Evolutionary conservation across 2,113 vertebrate species (phyloP), one percentile per base, ranked within the genome.

Genomic region (Macquaria australasica): DNA sequence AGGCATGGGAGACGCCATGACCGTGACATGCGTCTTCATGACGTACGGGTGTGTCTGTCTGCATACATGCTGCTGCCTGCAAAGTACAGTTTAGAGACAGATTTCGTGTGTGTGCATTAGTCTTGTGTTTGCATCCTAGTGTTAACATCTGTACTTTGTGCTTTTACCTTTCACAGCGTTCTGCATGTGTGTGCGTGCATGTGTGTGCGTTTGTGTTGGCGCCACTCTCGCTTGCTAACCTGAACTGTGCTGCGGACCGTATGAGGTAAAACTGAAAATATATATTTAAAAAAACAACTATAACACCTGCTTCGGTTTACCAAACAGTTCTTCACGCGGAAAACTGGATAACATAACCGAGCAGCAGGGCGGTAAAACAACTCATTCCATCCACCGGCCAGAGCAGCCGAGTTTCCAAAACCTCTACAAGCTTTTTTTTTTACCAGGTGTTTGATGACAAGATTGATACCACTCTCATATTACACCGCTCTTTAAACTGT

Each of bases 261-360:
- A 39, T 75, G 87, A 91, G 88, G 85, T 89, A 85, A 89, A 88
- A 85, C 45, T 53, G 34, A 77, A 72, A 63, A 79, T 39, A 5
- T 34, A 34, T 4, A 34, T 34, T 3, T 34, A 34, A 5, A 34
- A 34, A 34, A 34, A 41, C 9, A 41, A 41, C 41, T 41, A 41
- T 16, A 48, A 48, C 21, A 63, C 18, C 43, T 64, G 74, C 63
- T 66, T 79, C 7, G 0, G n/a, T 73, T 58, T n/a, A 20, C n/a
- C 59, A 25, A 62, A 79, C 39, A 20, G 10, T n/a, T 73, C 20
- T 20, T 68, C 31, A 16, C 12, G 53, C 18, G 16, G 34, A 45
- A 73, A 78, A 41, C 39, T 45, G 69, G 7, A 82, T 15, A 39
- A 81, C 28, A 48, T 8, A 48, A 39, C 7, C 37, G 21, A 77